These are phyloP conservation scores for Arrhamphus sclerolepis DNA, from an alignment of 2,797 vertebrate genomes.

Conservation along the genomic window DNA sequence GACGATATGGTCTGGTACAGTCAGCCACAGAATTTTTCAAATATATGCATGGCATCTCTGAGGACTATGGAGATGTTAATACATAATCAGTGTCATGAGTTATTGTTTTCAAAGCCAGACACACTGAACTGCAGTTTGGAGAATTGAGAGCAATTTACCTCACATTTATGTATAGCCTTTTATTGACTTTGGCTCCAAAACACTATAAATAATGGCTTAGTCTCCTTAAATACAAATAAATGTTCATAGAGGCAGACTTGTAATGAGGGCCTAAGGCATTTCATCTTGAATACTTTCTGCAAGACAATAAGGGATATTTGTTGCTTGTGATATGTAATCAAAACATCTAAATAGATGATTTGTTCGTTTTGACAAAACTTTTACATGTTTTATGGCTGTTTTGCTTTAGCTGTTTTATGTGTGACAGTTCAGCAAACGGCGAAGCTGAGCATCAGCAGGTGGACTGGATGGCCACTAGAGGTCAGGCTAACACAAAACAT, in stretches of 20 bases:
- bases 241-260: slow-evolving; percentile 53
- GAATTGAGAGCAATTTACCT: slow-evolving; percentile 56
- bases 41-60: slow-evolving; percentile 58
- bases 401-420: slow-evolving; percentile 39
- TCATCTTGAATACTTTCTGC: slow-evolving; percentile 53
- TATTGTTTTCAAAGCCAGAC: slow-evolving; percentile 67
- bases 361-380: slow-evolving; percentile 65
- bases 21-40: slow-evolving; percentile 61
- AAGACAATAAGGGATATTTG: slow-evolving; percentile 64
- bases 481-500: slow-evolving; percentile 77
- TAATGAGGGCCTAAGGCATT: slow-evolving; percentile 48
- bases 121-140: slow-evolving; percentile 48
- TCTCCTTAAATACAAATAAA: slow-evolving; percentile 65
- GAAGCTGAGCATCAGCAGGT: background rate
- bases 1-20: slow-evolving; percentile 52
- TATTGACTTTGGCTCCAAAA: slow-evolving; percentile 65
- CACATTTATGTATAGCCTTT: slow-evolving; percentile 36
- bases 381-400: slow-evolving; percentile 63
- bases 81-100: slow-evolving; percentile 61
- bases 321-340: slow-evolving; percentile 64
- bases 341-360: slow-evolving; percentile 65
- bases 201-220: slow-evolving; percentile 58
- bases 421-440: slow-evolving; percentile 9
- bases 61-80: slow-evolving; percentile 57
- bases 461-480: slow-evolving; percentile 71